phyloP scores from a whole-genome alignment of 1,140 invertebrate species.

The Drosophila ohnishii region DNA sequence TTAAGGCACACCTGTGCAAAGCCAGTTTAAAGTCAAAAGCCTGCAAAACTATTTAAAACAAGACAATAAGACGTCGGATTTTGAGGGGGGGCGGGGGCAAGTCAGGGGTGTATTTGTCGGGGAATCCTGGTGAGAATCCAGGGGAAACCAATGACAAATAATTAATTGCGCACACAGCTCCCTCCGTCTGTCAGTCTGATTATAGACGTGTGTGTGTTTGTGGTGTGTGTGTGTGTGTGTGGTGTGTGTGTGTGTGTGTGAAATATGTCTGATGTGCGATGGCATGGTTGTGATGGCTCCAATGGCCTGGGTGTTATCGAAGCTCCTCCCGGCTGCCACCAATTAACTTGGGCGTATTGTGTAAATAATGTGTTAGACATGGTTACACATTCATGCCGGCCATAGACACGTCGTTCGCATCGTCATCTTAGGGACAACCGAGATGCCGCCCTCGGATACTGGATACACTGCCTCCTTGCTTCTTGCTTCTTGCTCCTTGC shows the following conservation, averaged over 20 bases:
- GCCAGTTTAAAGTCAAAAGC: neutral
- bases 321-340: conserved; percentile 26
- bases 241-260: too few relatives aligned
- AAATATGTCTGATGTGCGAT: conserved; percentile 52
- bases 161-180: conserved; percentile 68
- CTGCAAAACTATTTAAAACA: neutral
- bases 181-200: neutral
- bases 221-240: too few relatives aligned
- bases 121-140: neutral
- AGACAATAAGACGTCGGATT: conserved; percentile 1
- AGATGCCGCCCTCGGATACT: neutral
- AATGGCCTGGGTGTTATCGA: conserved; percentile 12
- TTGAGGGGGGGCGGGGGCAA: neutral
- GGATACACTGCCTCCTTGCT: neutral
- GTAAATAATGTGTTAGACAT: conserved; percentile 76
- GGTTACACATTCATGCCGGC: conserved; percentile 49
- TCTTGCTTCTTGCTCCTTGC: neutral
- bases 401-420: conserved; percentile 43
- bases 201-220: neutral
- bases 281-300: conserved; percentile 13
- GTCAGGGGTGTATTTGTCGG: neutral
- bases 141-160: conserved; percentile 73
- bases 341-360: conserved; percentile 74
- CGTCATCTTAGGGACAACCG: conserved; percentile 11
- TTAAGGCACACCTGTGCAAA: neutral